Evolutionary conservation across 2,888 invertebrate species (phyloP).

Genomic region (Tiphia femorata): DNA sequence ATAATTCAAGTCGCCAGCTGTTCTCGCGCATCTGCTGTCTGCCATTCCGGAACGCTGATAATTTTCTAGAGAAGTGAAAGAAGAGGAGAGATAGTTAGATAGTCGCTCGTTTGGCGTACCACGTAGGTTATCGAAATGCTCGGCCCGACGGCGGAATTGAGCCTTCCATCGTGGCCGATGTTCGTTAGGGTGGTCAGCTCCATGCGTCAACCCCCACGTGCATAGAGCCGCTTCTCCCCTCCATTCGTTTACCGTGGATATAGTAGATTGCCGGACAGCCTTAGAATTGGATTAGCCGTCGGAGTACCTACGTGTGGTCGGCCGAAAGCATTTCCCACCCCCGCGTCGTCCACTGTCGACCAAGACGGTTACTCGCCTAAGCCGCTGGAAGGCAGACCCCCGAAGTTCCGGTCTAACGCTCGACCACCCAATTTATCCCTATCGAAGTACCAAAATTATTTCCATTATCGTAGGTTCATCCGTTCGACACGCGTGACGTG

Average conservation of each 20-base stretch:
- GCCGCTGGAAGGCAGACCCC: slow-evolving; percentile 24
- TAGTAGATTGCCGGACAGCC: slow-evolving; percentile 44
- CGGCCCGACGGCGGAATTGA: not conserved
- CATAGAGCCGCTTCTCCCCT: slow-evolving; percentile 22
- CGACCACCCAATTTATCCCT: slow-evolving; percentile 36
- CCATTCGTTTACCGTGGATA: slow-evolving; percentile 49
- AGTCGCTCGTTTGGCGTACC: too few relatives aligned
- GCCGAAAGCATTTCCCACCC: slow-evolving; percentile 23
- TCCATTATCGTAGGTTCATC: too few relatives aligned
- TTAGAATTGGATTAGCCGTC: slow-evolving; percentile 49
- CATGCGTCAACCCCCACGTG: not conserved
- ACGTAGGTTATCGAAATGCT: too few relatives aligned
- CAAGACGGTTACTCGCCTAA: slow-evolving; percentile 34
- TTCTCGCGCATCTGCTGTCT: too few relatives aligned
- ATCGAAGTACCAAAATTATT: slow-evolving; percentile 17
- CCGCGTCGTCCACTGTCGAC: not conserved
- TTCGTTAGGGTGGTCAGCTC: too few relatives aligned
- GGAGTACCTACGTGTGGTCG: slow-evolving; percentile 27
- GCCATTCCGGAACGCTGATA: too few relatives aligned
- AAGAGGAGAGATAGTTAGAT: too few relatives aligned
- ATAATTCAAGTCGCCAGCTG: too few relatives aligned
- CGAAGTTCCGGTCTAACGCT: slow-evolving; percentile 11
- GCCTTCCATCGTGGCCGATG: too few relatives aligned
- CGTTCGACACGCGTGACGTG: too few relatives aligned
- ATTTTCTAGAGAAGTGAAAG: too few relatives aligned